Conservation (phyloP, 1,140 invertebrate genomes). For the Aphidius ervi region DNA sequence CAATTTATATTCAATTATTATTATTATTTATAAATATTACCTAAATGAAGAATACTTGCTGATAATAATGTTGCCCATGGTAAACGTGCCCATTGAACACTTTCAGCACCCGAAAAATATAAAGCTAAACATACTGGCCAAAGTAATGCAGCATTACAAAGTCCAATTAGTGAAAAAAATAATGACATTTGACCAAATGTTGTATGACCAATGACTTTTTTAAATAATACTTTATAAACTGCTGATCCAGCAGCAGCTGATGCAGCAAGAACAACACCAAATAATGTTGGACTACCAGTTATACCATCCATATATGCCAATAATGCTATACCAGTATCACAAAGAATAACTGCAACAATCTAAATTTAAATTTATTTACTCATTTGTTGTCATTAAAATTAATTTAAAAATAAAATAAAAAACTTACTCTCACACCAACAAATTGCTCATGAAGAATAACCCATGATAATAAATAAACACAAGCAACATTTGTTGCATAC, state of each 20-base stretch:
- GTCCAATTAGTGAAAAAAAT: slow-evolving; percentile 81
- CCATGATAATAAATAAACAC: slow-evolving; percentile 92
- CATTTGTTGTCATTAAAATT: too few species aligned
- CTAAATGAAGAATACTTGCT: slow-evolving; percentile 72
- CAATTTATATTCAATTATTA: neutral
- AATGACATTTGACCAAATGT: slow-evolving; percentile 81
- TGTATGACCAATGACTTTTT: slow-evolving; percentile 87
- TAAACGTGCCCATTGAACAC: slow-evolving; percentile 69
- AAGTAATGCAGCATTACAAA: slow-evolving; percentile 76
- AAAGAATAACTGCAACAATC: slow-evolving; percentile 93
- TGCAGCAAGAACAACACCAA: slow-evolving; percentile 84
- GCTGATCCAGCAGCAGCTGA: slow-evolving; percentile 84
- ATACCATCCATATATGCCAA: slow-evolving; percentile 95
- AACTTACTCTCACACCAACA: slow-evolving; percentile 86
- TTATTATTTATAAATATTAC: slow-evolving; percentile 34
- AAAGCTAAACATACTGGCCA: slow-evolving; percentile 82
- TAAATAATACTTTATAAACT: slow-evolving; percentile 88
- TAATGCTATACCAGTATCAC: slow-evolving; percentile 89
- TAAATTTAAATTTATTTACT: too few species aligned
- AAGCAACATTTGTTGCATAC: slow-evolving; percentile 89
- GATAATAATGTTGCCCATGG: slow-evolving; percentile 77
- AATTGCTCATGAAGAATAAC: slow-evolving; percentile 95
- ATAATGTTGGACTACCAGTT: slow-evolving; percentile 82
- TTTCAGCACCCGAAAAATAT: slow-evolving; percentile 81
- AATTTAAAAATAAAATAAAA: slow-evolving; percentile 1